Percentiles rank a stretch among this genome's conserved stretches.
Conservation (phyloP, 2,888 invertebrate species). For the Ligdia adustata region DNA sequence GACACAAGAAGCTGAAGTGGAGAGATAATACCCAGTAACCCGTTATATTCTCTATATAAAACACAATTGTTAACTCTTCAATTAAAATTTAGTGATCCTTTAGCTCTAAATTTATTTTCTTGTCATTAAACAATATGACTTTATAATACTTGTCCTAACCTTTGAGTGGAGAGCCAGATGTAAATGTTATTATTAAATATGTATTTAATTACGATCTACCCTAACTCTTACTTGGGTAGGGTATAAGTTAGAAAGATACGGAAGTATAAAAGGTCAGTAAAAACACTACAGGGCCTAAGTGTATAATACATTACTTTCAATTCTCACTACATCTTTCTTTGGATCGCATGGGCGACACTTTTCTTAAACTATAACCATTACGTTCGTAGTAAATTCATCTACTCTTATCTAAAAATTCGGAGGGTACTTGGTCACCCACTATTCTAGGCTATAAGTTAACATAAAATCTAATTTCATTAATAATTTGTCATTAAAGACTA, state of each 20-base stretch:
- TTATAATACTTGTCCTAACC: no score
- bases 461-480: slow-evolving; percentile 32
- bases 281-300: slow-evolving; percentile 74
- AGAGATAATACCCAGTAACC: no score
- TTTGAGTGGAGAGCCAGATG: no score
- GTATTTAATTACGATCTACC: neutral
- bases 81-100: no score
- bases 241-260: slow-evolving; percentile 56
- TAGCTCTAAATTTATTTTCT: neutral
- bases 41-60: no score
- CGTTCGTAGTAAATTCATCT: slow-evolving; percentile 46
- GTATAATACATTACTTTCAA: slow-evolving; percentile 65
- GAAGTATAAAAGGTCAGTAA: slow-evolving; percentile 79
- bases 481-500: slow-evolving; percentile 47
- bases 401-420: slow-evolving; percentile 66
- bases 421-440: slow-evolving; percentile 63
- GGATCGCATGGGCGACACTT: slow-evolving; percentile 46
- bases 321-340: slow-evolving; percentile 78
- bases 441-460: slow-evolving; percentile 33
- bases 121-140: neutral
- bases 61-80: no score
- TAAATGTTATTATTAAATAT: no score
- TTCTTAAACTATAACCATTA: slow-evolving; percentile 38
- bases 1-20: no score
- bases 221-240: slow-evolving; percentile 25